Conservation (phyloP, 92 coral and sea anemone genomes). For the Parazoanthus darwini region DNA sequence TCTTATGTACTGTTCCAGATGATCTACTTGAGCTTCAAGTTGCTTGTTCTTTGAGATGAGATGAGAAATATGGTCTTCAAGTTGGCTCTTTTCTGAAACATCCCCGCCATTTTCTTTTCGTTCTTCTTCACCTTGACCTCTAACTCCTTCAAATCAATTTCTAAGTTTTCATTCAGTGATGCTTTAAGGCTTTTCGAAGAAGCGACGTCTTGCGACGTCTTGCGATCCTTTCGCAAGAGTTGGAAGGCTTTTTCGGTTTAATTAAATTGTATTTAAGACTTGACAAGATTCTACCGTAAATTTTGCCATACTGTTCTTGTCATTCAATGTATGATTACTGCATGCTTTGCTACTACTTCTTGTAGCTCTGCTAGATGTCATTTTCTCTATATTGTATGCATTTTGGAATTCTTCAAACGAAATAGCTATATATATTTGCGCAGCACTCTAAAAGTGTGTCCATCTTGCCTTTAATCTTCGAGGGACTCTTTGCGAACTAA, state of each 20-base stretch:
- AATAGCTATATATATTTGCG: too few relatives aligned
- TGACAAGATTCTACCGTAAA: background rate
- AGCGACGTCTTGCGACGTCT: background rate
- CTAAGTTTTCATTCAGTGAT: background rate
- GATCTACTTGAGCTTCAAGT: too few relatives aligned
- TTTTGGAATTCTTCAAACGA: too few relatives aligned
- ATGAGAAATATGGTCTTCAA: too few relatives aligned
- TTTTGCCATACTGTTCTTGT: background rate
- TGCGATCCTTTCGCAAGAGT: background rate
- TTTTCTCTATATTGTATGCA: background rate
- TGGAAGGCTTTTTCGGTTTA: background rate
- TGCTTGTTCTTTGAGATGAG: too few relatives aligned
- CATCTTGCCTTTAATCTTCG: too few relatives aligned
- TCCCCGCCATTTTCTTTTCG: too few relatives aligned
- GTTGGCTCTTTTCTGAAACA: too few relatives aligned
- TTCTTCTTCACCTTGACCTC: too few relatives aligned
- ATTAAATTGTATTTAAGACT: background rate
- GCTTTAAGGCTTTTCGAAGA: background rate
- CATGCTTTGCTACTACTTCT: background rate
- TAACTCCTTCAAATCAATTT: background rate
- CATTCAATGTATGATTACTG: background rate
- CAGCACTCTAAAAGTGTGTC: too few relatives aligned
- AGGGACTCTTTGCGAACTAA: too few relatives aligned
- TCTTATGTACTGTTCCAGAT: too few relatives aligned
- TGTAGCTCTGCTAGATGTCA: background rate